Evolutionary conservation across 2,888 invertebrate genomes (phyloP).

Genomic region (Melitaea athalia): DNA sequence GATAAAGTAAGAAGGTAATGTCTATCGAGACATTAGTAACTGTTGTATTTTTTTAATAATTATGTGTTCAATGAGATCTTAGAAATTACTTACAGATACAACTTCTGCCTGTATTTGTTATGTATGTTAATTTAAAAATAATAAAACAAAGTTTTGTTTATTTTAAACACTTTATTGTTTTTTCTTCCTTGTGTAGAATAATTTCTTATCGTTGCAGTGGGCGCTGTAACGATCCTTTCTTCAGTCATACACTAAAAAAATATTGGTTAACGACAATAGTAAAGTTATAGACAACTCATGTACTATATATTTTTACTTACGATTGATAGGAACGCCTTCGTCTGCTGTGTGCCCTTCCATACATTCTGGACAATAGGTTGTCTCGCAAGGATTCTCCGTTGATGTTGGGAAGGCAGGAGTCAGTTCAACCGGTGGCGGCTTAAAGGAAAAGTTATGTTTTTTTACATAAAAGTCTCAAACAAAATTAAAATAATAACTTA

Average conservation of each 20-base stretch:
- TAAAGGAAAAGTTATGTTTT: constrained; percentile 1
- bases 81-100: too few species aligned
- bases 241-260: constrained; percentile 17
- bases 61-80: too few species aligned
- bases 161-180: too few species aligned
- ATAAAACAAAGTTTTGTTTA: too few species aligned
- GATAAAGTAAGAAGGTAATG: too few species aligned
- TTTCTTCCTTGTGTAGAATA: too few species aligned
- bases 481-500: not conserved
- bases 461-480: not conserved
- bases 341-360: constrained; percentile 60
- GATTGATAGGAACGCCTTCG: constrained; percentile 50
- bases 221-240: too few species aligned
- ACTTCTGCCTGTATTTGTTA: too few species aligned
- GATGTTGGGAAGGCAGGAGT: constrained; percentile 67
- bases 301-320: constrained; percentile 43
- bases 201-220: too few species aligned
- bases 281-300: not conserved
- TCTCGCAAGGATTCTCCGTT: constrained; percentile 69
- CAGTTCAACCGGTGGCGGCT: constrained; percentile 71
- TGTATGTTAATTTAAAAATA: too few species aligned
- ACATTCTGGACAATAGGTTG: constrained; percentile 70
- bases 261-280: not conserved
- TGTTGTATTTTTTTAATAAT: too few species aligned
- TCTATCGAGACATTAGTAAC: too few species aligned